These are phyloP conservation scores for Oasisia sp. DNA, from an alignment of 2,888 invertebrate species.

Conservation along the genomic window DNA sequence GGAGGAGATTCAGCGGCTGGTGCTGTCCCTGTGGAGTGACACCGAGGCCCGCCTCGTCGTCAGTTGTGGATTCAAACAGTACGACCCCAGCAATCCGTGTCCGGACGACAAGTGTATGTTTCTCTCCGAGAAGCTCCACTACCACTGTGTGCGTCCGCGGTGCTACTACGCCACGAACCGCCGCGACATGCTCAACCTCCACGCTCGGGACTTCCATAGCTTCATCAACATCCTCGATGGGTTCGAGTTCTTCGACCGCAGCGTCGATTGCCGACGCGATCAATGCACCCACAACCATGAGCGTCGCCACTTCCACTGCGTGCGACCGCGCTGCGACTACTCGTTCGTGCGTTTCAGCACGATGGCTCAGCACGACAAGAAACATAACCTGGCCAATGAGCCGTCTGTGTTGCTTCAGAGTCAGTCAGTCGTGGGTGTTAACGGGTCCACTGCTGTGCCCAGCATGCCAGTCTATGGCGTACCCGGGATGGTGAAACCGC, in stretches of 20 bases:
- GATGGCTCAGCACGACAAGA: slow-evolving; percentile 79
- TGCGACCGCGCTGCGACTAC: slow-evolving; percentile 76
- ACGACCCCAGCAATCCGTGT: slow-evolving; percentile 70
- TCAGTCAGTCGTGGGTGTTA: not conserved
- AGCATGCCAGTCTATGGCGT: not conserved
- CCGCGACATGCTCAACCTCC: slow-evolving; percentile 78
- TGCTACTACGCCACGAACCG: slow-evolving; percentile 87
- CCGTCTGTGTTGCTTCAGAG: slow-evolving; percentile 8
- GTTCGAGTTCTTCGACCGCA: slow-evolving; percentile 84
- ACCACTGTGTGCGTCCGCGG: slow-evolving; percentile 84
- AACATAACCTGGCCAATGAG: slow-evolving; percentile 67
- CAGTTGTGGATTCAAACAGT: slow-evolving; percentile 56
- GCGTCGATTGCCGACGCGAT: slow-evolving; percentile 76
- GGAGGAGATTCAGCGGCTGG: slow-evolving; percentile 29
- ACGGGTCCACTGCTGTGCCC: slow-evolving; percentile 20
- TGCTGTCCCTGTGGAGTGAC: not conserved
- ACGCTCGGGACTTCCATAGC: slow-evolving; percentile 87
- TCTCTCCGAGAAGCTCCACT: slow-evolving; percentile 76
- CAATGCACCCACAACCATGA: slow-evolving; percentile 77
- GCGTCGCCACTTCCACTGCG: slow-evolving; percentile 83
- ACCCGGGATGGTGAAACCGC: slow-evolving; percentile 70
- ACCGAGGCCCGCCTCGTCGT: slow-evolving; percentile 22
- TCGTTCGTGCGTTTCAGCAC: slow-evolving; percentile 80
- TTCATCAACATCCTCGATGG: slow-evolving; percentile 84
- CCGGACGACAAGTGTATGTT: slow-evolving; percentile 79